Conservation (phyloP, 1,140 invertebrate species). For the Branchinecta lindahli region DNA sequence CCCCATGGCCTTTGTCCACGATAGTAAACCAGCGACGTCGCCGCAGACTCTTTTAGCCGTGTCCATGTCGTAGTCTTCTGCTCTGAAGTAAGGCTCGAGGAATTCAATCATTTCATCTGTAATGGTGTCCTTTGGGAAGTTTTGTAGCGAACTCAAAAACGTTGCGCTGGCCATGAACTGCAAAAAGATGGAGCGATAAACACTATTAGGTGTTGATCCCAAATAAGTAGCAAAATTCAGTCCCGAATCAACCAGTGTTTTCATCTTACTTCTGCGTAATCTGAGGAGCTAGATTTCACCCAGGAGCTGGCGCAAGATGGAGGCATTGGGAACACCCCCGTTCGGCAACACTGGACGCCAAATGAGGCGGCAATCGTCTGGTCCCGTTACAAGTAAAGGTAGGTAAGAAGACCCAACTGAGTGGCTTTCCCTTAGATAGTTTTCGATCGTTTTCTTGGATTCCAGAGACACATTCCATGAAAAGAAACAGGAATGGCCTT, state of each 20-base stretch:
- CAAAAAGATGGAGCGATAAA: constrained; percentile 21
- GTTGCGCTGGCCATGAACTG: constrained; percentile 93
- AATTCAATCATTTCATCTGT: constrained; percentile 94
- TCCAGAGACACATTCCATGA: too few relatives aligned
- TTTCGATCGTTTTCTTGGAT: too few relatives aligned
- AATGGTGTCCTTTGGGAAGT: constrained; percentile 91
- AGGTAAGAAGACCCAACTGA: too few relatives aligned
- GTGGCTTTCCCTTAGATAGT: too few relatives aligned
- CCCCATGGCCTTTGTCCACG: constrained; percentile 95
- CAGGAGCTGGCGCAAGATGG: too few relatives aligned
- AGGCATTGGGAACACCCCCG: neutral
- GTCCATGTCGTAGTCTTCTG: constrained; percentile 83
- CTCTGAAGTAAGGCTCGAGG: constrained; percentile 65
- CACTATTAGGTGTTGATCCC: neutral
- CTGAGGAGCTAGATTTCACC: neutral
- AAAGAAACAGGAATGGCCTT: too few relatives aligned
- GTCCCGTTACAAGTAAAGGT: too few relatives aligned
- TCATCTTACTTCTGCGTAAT: neutral
- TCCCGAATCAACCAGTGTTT: neutral
- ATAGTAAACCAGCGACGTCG: constrained; percentile 85
- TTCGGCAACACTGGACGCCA: too few relatives aligned
- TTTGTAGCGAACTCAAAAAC: constrained; percentile 76
- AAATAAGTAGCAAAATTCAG: too few relatives aligned
- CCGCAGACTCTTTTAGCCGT: constrained; percentile 87
- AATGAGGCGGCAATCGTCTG: too few relatives aligned